phyloP scores from a whole-genome alignment of 2,888 invertebrate genomes.

The Watsonalla binaria region DNA sequence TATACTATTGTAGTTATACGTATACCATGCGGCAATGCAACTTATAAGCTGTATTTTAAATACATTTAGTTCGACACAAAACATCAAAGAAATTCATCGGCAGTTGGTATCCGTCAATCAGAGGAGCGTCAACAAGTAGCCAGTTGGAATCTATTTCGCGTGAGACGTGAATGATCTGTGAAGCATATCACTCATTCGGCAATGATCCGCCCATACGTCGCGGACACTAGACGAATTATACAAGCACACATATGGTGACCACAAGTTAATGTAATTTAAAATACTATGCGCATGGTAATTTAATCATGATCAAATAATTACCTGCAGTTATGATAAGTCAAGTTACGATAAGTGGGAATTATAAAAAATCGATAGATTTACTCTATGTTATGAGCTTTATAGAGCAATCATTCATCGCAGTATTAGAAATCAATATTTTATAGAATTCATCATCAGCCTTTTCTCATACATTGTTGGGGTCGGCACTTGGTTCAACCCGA shows the following conservation, averaged over 20 bases:
- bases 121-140: constrained; percentile 34
- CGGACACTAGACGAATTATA: constrained; percentile 19
- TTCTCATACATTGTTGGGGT: too few relatives aligned
- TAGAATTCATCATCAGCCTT: too few relatives aligned
- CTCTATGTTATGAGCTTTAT: too few relatives aligned
- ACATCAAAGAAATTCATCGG: constrained; percentile 53
- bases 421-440: too few relatives aligned
- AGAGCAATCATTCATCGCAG: too few relatives aligned
- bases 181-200: constrained; percentile 46
- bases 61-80: constrained; percentile 18
- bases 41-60: neutral
- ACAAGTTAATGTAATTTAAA: neutral
- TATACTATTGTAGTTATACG: neutral
- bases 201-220: constrained; percentile 21
- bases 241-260: constrained; percentile 4
- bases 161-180: constrained; percentile 46
- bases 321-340: too few relatives aligned
- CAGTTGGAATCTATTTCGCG: constrained; percentile 45
- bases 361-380: too few relatives aligned
- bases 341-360: too few relatives aligned
- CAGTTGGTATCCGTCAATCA: constrained; percentile 47
- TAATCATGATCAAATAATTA: too few relatives aligned
- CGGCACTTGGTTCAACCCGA: too few relatives aligned
- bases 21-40: neutral
- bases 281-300: too few relatives aligned